Conservation (phyloP, 2,797 vertebrate species). For the Halcyon chelicuti region DNA sequence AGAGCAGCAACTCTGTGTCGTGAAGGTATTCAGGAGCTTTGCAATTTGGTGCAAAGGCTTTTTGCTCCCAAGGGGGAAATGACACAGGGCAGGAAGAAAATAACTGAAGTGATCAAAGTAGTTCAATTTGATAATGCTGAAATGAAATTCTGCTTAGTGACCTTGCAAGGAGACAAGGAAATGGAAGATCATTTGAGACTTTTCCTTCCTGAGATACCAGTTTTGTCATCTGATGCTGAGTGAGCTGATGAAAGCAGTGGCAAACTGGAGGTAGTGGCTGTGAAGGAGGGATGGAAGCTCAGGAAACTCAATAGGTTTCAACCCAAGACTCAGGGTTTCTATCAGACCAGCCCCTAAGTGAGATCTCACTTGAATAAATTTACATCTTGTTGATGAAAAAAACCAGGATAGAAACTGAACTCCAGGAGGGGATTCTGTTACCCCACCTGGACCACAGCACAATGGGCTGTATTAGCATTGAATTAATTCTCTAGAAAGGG, state of each 20-base stretch:
- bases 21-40: constrained; percentile 8
- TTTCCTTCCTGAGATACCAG: background rate
- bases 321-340: background rate
- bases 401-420: background rate
- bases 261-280: background rate
- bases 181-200: background rate
- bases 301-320: background rate
- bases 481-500: background rate
- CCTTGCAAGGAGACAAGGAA: constrained; percentile 1
- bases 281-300: background rate
- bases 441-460: background rate
- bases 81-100: background rate
- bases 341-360: background rate
- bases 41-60: constrained; percentile 2
- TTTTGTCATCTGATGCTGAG: background rate
- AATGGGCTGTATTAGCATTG: background rate
- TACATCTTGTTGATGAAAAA: background rate
- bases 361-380: background rate
- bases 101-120: constrained; percentile 10
- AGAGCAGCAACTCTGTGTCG: background rate
- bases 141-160: constrained; percentile 18
- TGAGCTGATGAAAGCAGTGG: background rate
- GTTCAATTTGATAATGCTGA: constrained; percentile 12
- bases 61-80: background rate
- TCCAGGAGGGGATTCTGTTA: background rate